Evolutionary conservation across 2,797 vertebrate species (phyloP).

Genomic region (Carapus acus): DNA sequence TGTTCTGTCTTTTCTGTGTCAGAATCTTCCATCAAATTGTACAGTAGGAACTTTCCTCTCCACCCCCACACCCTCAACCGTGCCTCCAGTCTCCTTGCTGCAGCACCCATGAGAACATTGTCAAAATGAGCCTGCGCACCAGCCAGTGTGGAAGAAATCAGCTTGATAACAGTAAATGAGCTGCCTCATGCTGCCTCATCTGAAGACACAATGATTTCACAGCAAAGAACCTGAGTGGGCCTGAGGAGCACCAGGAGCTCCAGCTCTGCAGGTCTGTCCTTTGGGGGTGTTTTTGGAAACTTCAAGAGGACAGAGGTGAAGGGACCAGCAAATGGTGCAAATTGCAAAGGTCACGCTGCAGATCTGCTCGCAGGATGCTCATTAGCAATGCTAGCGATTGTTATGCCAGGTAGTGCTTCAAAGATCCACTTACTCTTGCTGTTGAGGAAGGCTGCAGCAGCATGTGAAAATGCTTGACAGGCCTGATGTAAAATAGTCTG

Average conservation of each 20-base stretch:
- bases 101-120: too few species aligned
- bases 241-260: slow-evolving; percentile 4
- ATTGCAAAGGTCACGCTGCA: background rate
- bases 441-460: slow-evolving; percentile 18
- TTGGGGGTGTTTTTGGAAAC: too few species aligned
- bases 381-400: slow-evolving; percentile 36
- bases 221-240: background rate
- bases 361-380: background rate
- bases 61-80: too few species aligned
- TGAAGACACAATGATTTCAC: slow-evolving; percentile 8
- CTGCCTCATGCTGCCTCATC: background rate
- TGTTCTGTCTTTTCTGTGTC: too few species aligned
- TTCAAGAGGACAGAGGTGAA: background rate
- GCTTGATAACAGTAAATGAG: background rate
- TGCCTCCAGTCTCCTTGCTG: too few species aligned
- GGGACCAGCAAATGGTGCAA: background rate
- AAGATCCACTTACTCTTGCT: slow-evolving; percentile 8
- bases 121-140: background rate
- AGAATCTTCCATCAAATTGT: too few species aligned
- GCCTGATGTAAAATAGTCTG: slow-evolving; percentile 14
- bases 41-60: too few species aligned
- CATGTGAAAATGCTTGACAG: slow-evolving; percentile 14
- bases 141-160: background rate
- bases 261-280: too few species aligned
- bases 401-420: slow-evolving; percentile 16